These are phyloP conservation scores for Heliothis subflexa DNA, from an alignment of 1,140 invertebrate species.

Conservation along the genomic window DNA sequence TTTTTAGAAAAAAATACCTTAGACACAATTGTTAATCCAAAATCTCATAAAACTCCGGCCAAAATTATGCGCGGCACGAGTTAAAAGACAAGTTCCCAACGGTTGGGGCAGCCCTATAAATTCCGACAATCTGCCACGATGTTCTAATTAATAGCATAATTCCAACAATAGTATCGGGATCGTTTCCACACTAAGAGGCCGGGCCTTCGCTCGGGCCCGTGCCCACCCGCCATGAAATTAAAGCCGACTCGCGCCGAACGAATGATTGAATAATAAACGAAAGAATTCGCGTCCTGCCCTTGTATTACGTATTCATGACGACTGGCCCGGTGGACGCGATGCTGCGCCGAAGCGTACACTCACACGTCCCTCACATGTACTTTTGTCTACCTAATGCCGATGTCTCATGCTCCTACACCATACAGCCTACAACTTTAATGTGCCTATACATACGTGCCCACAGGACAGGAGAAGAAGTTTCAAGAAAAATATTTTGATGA, in stretches of 20 bases:
- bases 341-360: conserved; percentile 46
- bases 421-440: conserved; percentile 13
- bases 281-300: conserved; percentile 85
- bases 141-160: conserved; percentile 58
- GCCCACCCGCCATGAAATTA: conserved; percentile 86
- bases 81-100: conserved; percentile 48
- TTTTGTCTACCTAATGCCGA: background rate
- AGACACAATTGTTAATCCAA: conserved; percentile 13
- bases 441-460: background rate
- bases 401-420: conserved; percentile 10
- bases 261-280: conserved; percentile 87
- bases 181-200: conserved; percentile 69
- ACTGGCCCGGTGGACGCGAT: conserved; percentile 73
- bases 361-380: conserved; percentile 30
- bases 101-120: conserved; percentile 48
- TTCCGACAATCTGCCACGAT: conserved; percentile 55
- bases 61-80: conserved; percentile 49
- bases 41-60: conserved; percentile 29
- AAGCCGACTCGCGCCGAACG: conserved; percentile 84
- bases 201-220: conserved; percentile 73
- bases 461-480: background rate
- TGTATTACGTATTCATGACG: conserved; percentile 85
- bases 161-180: conserved; percentile 55
- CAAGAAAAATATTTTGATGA: background rate
- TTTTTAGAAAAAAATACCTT: background rate